Base-by-base conservation (phyloP, 2,888 invertebrate species). In the Dolichopus griseipennis region DNA sequence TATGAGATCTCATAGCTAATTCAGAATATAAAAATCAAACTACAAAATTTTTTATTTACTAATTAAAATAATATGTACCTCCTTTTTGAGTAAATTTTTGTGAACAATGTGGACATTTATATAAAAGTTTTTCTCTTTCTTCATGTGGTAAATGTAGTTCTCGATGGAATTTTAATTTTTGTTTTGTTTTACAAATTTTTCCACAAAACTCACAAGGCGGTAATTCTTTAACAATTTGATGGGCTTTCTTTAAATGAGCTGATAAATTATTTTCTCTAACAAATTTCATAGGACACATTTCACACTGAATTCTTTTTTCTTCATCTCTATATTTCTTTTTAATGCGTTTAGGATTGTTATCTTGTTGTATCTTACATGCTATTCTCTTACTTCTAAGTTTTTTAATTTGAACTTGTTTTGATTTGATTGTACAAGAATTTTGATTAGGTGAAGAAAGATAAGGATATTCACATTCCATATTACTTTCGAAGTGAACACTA, bases 51-150 rank as follows among this genome's bases (percentile, higher is more conserved):
- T 12, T 1, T 2, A 9, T 41, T 41, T 12, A 41, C 8, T 12
- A 9, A 12, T 15, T 41, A 2, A 41, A 41, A 41, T 41, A 41
- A 12, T 41, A n/a, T n/a, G n/a, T n/a, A 12, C 41, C 15, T 52
- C 52, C 52, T 15, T 52, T 52, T 52, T 52, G 52, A 2, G 18
- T 64, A 8, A 64, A 64, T 64, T 67, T 68, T 63, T 70, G 68
- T 63, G 68, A 67, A 65, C 70, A 70, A 61, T 68, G 67, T 10
- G 67, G 69, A 68, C 72, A 72, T 6, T 69, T 52, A 18, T 12
- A 52, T n/a, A 52, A 69, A 69, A 69, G 70, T 15, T 70, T 65
- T 66, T 69, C 65, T 61, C 70, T 71, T 41, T 68, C 66, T 52
- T 67, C 62, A 43, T 67, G 64, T 1, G 72, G 72, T 12, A 70